Evolutionary conservation across 2,888 invertebrate genomes (phyloP), one percentile per base, ranked within the genome.

Genomic region (Hydrotaea diabolus): DNA sequence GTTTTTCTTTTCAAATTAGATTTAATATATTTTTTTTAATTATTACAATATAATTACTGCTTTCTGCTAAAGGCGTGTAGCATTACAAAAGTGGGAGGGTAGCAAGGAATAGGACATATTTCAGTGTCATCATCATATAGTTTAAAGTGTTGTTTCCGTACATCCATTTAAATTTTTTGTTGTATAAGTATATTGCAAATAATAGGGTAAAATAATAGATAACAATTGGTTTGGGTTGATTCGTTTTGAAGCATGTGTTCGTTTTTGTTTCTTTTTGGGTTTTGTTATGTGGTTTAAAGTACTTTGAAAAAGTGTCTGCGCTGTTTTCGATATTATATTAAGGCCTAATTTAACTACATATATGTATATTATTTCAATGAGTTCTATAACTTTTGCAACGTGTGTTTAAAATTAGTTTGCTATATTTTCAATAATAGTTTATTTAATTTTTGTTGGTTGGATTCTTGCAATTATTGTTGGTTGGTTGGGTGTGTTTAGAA

Each of bases 401-500:
- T 46, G 49, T 82, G 64, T 76, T 21, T 64, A 74, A 80, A 66
- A 78, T 72, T 77, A 72, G 31, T 77, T 78, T 85, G 21, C 43
- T 83, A 77, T 46, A 75, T 21, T 77, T 76, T 39, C n/a, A 13
- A 76, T 81, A 21, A 71, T 59, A 69, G 46, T 57, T 73, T 64
- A 36, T 59, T 69, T 66, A 43, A 17, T 43, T 69, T 39, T 80
- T 77, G 31, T 31, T 31, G 31, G 21, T 72, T 62, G 59, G 53
- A 49, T 85, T 82, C 62, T 80, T 82, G 81, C 72, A 74, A 66
- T 71, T 78, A 73, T 81, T 71, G 69, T 46, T 77, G 55, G 46
- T 39, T 39, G 39, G 39, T 4, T 39, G 39, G 9, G 77, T 80
- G 59, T 73, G 73, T 84, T 90, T 91, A 93, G 86, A 90, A 93